Evolutionary conservation across 2,113 vertebrate genomes (phyloP), one percentile per base, ranked within the genome.

Genomic region (Sebastes schlegelii): DNA sequence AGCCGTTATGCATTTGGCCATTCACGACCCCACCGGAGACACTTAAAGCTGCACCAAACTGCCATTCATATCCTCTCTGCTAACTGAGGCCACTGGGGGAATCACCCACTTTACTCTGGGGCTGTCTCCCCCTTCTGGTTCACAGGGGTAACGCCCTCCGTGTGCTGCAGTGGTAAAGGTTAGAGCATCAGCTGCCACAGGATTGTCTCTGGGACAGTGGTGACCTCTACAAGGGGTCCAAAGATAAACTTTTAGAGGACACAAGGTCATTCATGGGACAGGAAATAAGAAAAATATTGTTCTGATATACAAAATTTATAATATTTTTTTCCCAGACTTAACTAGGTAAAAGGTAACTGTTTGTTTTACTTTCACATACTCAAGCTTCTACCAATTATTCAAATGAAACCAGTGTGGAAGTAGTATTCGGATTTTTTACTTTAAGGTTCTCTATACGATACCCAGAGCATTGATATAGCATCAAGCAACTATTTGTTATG

Each of bases 41-140:
- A 51, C 62, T 76, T 43, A 26, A 42, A 84, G 77, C 80, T 64
- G 81, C 87, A 86, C 67, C 43, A 68, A 74, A 72, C 78, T 26
- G 71, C 58, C 78, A 79, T 82, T 85, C 79, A 85, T 34, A 57
- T 45, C 54, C 69, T 54, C 17, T 42, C 9, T 73, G 70, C n/a
- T 4, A 8, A 77, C 66, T 4, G 48, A 67, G 64, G 72, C 74
- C 40, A 14, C 34, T 0, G 74, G 77, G 74, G 75, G 76, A 79
- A 51, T 82, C 74, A 71, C 72, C 77, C 51, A 2, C 62, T 62
- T 77, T 26, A 2, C 60, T 60, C 75, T 8, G 62, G 5, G 1
- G 1, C 45, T 88, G 90, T 74, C 92, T 79, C 93, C 92, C 91
- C 79, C 92, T 91, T 68, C 86, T 91, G 93, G 86, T 43, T 34